Evolutionary conservation across 2,113 vertebrate species (phyloP).

Genomic region (Peromyscus polionotus): DNA sequence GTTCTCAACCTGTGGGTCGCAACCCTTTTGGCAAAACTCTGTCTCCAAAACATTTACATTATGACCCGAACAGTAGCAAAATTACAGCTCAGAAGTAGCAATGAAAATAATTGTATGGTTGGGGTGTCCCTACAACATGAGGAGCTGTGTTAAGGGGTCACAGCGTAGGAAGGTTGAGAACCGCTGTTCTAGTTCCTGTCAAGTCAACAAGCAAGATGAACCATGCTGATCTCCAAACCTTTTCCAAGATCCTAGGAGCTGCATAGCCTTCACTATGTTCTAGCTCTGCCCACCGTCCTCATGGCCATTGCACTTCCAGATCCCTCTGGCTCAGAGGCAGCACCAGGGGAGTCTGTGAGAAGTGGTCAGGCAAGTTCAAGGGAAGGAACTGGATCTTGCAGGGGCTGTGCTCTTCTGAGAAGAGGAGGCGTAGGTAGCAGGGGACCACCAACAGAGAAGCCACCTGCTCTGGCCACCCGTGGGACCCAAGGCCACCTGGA

Average conservation of each 20-base stretch:
- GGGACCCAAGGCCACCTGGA: neutral
- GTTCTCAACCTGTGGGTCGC: neutral
- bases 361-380: neutral
- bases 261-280: rapidly evolving
- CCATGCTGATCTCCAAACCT: neutral
- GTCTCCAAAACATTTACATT: neutral
- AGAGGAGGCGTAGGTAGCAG: too few species aligned
- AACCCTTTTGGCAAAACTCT: neutral
- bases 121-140: neutral
- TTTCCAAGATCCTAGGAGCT: too few species aligned
- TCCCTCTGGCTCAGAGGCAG: neutral
- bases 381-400: neutral
- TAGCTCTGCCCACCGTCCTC: too few species aligned
- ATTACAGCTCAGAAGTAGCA: neutral
- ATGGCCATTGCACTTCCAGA: neutral
- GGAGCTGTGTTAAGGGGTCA: neutral
- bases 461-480: neutral
- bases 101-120: neutral
- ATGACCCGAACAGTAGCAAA: neutral
- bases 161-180: neutral
- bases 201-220: neutral
- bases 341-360: neutral
- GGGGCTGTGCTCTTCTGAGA: neutral
- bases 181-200: neutral
- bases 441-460: neutral